A percentile compares a stretch with the other conserved stretches of the same genome.
phyloP scores from a whole-genome alignment of 2,797 vertebrate genomes.

The Heterohyrax brucei region DNA sequence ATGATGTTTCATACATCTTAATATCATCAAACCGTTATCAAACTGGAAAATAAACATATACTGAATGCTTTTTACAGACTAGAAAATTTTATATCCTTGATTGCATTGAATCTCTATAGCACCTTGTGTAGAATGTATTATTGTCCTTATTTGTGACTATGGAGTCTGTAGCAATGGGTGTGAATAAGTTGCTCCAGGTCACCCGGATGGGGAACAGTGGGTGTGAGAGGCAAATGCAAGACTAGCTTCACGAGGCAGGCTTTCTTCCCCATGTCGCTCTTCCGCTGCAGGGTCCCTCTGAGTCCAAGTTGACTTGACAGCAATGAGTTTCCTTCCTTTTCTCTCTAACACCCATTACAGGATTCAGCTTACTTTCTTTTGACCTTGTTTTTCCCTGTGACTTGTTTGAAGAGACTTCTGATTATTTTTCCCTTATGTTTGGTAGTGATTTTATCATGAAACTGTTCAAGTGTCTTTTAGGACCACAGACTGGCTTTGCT shows the following conservation, averaged over 20 bases:
- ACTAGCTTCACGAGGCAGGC: accelerated
- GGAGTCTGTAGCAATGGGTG: not conserved
- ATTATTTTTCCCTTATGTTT: not conserved
- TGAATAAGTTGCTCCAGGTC: not conserved
- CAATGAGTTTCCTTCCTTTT: no score
- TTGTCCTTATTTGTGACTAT: not conserved
- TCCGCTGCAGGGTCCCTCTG: not conserved
- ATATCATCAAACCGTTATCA: slow-evolving; percentile 40
- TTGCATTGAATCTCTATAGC: not conserved
- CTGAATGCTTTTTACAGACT: slow-evolving; percentile 30
- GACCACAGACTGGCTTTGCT: not conserved
- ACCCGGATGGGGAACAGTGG: not conserved
- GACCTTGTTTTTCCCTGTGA: not conserved
- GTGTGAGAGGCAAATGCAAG: not conserved
- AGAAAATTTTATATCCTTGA: not conserved
- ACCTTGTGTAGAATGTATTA: not conserved
- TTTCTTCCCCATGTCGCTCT: not conserved
- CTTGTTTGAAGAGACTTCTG: not conserved
- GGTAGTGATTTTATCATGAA: not conserved
- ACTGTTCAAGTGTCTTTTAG: not conserved
- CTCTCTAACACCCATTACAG: not conserved
- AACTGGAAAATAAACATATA: slow-evolving; percentile 42
- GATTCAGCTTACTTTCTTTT: not conserved
- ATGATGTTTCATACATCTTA: slow-evolving; percentile 2
- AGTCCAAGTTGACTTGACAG: no score